phyloP scores from a whole-genome alignment of 2,113 vertebrate genomes.

The Odontophorus gujanensis region DNA sequence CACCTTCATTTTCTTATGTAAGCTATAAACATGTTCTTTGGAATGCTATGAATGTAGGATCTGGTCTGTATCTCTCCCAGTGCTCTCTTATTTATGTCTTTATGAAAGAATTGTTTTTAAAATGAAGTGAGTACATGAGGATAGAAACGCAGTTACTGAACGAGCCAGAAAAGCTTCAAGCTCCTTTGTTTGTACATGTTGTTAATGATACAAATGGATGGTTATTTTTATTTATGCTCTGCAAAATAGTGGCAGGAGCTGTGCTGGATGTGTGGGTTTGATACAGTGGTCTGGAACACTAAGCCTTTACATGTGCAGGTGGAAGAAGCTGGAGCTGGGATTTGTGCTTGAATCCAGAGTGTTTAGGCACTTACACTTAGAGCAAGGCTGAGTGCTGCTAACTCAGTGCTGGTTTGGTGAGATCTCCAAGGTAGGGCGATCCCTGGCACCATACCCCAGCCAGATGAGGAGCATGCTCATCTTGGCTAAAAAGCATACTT shows the following conservation, averaged over 20 bases:
- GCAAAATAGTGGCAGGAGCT: conserved; percentile 1
- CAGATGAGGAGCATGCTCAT: not conserved
- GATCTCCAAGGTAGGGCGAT: not conserved
- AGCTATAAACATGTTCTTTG: not conserved
- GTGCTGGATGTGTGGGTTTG: not conserved
- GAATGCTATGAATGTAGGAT: not conserved
- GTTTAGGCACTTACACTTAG: not conserved
- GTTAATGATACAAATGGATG: conserved; percentile 33
- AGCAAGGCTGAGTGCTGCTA: not conserved
- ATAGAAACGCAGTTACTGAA: not conserved
- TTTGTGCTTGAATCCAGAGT: conserved; percentile 44
- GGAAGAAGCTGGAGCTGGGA: not conserved
- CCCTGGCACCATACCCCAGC: not conserved
- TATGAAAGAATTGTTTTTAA: not conserved
- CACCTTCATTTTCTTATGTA: not conserved
- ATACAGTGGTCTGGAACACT: not conserved
- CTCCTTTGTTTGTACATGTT: not conserved
- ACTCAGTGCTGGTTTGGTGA: not conserved
- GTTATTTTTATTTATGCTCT: conserved; percentile 34
- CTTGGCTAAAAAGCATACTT: too few relatives aligned
- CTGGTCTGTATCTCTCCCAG: not conserved
- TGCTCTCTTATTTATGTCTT: not conserved
- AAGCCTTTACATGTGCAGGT: not conserved
- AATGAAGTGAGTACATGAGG: not conserved
- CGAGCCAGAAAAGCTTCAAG: not conserved